Evolutionary conservation across 2,888 invertebrate genomes (phyloP).

Genomic region (Tetramorium bicarinatum): DNA sequence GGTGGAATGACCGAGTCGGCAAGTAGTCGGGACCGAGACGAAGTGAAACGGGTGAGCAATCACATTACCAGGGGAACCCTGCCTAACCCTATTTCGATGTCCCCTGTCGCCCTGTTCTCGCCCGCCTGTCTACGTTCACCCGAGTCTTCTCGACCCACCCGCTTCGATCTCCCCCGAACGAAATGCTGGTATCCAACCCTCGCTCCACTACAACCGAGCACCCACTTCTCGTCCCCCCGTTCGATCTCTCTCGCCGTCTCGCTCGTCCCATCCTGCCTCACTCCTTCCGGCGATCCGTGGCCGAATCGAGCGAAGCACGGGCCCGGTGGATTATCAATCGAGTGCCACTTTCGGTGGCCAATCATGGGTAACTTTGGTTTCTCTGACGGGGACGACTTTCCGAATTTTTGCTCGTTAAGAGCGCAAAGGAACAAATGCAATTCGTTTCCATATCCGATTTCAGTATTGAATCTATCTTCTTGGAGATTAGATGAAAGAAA

Average conservation of each 20-base stretch:
- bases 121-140: constrained; percentile 68
- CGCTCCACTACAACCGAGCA: constrained; percentile 35
- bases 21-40: constrained; percentile 72
- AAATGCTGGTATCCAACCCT: constrained; percentile 40
- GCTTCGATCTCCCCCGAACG: constrained; percentile 63
- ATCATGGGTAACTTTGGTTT: constrained; percentile 71
- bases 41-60: constrained; percentile 81
- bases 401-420: constrained; percentile 41
- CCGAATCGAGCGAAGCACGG: constrained; percentile 69
- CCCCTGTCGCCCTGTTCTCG: constrained; percentile 69
- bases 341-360: constrained; percentile 73
- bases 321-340: constrained; percentile 77
- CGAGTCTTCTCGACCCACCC: constrained; percentile 68
- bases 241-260: constrained; percentile 35
- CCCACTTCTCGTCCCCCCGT: constrained; percentile 35
- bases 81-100: constrained; percentile 82
- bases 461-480: neutral
- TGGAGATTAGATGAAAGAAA: neutral
- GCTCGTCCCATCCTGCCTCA: constrained; percentile 39
- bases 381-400: constrained; percentile 33
- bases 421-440: neutral
- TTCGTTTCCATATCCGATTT: neutral
- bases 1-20: constrained; percentile 69
- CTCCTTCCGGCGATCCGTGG: constrained; percentile 62
- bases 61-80: constrained; percentile 79